Evolutionary conservation across 2,888 invertebrate species (phyloP), one percentile per base, ranked within the genome.

Genomic region (Xylocampa areola): DNA sequence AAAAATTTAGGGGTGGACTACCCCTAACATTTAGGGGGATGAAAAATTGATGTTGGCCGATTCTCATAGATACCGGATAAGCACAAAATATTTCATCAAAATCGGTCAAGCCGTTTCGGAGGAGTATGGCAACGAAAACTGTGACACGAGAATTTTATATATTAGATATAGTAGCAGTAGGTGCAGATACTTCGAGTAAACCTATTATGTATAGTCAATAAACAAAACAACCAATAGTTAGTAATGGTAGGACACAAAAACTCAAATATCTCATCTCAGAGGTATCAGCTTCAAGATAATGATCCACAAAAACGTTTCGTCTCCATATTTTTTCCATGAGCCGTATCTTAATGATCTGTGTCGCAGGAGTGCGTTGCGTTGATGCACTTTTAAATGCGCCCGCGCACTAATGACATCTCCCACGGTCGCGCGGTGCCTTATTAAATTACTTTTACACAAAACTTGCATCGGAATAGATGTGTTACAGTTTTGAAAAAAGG

Each of bases 361-460:
- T 79, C 70, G 73, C 65, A 61, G 52, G 43, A 47, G 51, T 32
- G 54, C 59, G 32, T 39, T 37, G 53, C 39, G 59, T 57, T 89
- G 86, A 88, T 89, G 89, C 81, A 77, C 80, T 89, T 88, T 87
- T 88, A 86, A 89, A 87, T 81, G 84, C 82, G 78, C 77, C 65
- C 63, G 58, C 74, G 76, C 67, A 68, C 51, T 73, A 75, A 72
- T 62, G 67, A 55, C 33, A 51, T 76, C 79, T 88, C 88, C 85
- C 88, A 88, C 87, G 85, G 78, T 71, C 65, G 60, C 43, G 53
- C 59, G 60, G 66, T 69, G 72, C 59, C 63, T 77, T 76, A 80
- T 82, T 82, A 79, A 78, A 80, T 72, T 66, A 76, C 77, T 70
- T 73, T 79, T 77, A 79, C 58, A 68, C 51, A 57, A 66, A 71